A percentile compares a stretch with the other conserved stretches of the same genome.
Conservation (phyloP, 1,140 invertebrate species). For the Eupristina koningsbergeri region DNA sequence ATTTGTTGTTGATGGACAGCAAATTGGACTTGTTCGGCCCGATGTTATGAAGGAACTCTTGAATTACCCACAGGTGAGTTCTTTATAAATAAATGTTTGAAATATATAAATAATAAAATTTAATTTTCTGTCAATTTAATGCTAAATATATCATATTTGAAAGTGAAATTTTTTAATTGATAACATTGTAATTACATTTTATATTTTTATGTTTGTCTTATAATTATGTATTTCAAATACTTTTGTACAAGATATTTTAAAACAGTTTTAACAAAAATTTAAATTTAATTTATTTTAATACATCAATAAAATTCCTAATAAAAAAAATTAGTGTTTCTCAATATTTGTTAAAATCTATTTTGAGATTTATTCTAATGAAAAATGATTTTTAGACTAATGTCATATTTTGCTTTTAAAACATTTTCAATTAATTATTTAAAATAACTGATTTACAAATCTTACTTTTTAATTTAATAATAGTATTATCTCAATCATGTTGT, state of each 20-base stretch:
- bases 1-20: conserved; percentile 88
- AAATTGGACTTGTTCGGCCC: conserved; percentile 88
- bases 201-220: not conserved
- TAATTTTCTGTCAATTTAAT: not conserved
- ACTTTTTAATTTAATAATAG: too few species aligned
- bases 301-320: not conserved
- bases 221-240: not conserved
- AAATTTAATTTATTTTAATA: not conserved
- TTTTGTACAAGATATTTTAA: not conserved
- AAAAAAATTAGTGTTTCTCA: not conserved
- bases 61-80: conserved; percentile 83
- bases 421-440: not conserved
- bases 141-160: not conserved
- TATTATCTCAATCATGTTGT: too few species aligned
- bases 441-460: not conserved
- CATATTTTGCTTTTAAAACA: too few species aligned
- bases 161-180: not conserved
- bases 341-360: conserved; percentile 13
- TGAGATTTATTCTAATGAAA: not conserved
- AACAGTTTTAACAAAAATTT: not conserved
- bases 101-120: not conserved
- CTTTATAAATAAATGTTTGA: not conserved
- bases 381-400: not conserved
- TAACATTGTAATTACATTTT: not conserved
- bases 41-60: conserved; percentile 86